phyloP scores from a whole-genome alignment of 2,113 vertebrate species.

The Cavia aperea region DNA sequence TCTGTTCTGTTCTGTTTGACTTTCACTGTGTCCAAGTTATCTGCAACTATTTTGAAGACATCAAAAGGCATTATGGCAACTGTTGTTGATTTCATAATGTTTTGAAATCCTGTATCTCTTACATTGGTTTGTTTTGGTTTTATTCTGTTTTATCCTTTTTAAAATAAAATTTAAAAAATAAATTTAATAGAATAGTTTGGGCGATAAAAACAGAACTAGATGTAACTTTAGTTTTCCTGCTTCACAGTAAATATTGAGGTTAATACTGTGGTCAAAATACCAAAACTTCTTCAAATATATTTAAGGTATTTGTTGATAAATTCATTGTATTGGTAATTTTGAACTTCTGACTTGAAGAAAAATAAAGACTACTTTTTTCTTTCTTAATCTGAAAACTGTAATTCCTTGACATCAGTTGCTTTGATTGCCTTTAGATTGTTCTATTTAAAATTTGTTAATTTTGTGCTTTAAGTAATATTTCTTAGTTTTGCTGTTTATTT shows the following conservation, averaged over 20 bases:
- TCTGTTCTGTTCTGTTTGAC: no score
- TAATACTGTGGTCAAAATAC: not conserved
- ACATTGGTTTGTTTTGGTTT: no score
- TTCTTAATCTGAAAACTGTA: not conserved
- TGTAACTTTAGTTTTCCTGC: not conserved
- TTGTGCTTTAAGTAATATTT: not conserved
- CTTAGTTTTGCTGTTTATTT: not conserved
- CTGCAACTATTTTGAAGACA: no score
- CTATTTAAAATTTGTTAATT: not conserved
- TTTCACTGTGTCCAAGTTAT: no score
- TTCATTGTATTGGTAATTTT: not conserved
- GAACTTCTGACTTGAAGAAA: not conserved
- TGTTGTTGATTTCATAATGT: no score
- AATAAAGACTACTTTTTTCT: not conserved
- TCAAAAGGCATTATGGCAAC: no score
- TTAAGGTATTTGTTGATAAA: not conserved
- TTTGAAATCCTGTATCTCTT: no score
- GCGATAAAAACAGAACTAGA: not conserved
- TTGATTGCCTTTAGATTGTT: not conserved
- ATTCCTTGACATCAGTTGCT: not conserved
- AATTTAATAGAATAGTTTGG: conserved; percentile 5
- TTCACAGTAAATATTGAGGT: not conserved
- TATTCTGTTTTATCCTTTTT: no score
- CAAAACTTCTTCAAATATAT: not conserved
- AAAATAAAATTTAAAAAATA: not conserved